A percentile compares a stretch with the other conserved stretches of the same genome.
phyloP scores from a whole-genome alignment of 2,888 invertebrate species.

The Erynnis tages region DNA sequence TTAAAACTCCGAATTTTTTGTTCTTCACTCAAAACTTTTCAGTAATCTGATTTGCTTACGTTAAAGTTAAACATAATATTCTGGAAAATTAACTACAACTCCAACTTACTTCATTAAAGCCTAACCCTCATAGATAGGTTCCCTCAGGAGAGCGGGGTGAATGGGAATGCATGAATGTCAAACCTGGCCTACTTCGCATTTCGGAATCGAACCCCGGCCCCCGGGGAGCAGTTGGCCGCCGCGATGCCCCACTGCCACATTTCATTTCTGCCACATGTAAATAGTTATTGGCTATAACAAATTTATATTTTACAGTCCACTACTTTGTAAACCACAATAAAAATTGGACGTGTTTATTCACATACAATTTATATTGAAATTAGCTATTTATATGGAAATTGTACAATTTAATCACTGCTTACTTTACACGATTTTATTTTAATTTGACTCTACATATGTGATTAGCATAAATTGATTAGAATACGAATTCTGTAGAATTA shows the following conservation, averaged over 20 bases:
- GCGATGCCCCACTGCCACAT: slow-evolving; percentile 9
- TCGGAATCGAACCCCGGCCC: slow-evolving; percentile 1
- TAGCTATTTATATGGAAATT: no score
- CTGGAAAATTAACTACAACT: background rate
- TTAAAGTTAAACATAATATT: background rate
- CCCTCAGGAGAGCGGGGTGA: slow-evolving; percentile 7
- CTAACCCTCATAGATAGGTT: background rate
- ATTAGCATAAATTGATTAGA: no score
- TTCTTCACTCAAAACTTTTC: no score
- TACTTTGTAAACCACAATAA: no score
- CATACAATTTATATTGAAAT: no score
- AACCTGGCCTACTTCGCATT: background rate
- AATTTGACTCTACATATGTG: no score
- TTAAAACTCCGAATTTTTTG: no score
- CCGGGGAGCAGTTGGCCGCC: slow-evolving; percentile 8
- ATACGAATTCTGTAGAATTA: no score
- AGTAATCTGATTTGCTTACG: no score
- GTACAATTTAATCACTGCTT: no score
- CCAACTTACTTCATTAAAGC: background rate
- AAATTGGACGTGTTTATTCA: no score
- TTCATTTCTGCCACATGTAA: slow-evolving; percentile 8
- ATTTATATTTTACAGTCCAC: slow-evolving; percentile 4
- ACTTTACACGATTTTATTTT: no score
- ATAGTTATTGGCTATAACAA: slow-evolving; percentile 1
- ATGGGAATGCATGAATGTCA: background rate